Percentiles rank a stretch among this genome's conserved stretches.
These are phyloP conservation scores for Phenganax stokvisi DNA, from an alignment of 92 coral and sea anemone genomes.

Conservation along the genomic window DNA sequence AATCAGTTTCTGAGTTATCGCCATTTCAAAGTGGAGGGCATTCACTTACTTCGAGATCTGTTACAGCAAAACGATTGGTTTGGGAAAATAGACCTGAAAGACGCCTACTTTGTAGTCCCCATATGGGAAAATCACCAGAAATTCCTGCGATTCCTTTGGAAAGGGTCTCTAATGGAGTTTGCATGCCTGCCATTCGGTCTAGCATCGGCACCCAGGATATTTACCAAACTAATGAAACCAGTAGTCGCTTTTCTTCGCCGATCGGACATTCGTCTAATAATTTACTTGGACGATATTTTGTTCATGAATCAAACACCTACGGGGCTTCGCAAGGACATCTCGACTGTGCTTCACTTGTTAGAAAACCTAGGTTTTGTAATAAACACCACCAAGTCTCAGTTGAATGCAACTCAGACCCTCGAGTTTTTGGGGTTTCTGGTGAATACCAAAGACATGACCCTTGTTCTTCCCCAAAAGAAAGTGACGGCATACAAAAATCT, in stretches of 20 bases:
- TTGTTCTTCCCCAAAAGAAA: conserved; percentile 47
- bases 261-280: conserved; percentile 41
- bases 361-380: conserved; percentile 43
- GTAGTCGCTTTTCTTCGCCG: conserved; percentile 31
- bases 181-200: conserved; percentile 52
- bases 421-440: conserved; percentile 38
- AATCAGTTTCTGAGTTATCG: conserved; percentile 27
- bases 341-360: background rate
- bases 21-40: conserved; percentile 50
- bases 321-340: too few relatives aligned
- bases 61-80: conserved; percentile 12
- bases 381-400: conserved; percentile 30
- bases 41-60: conserved; percentile 11
- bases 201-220: conserved; percentile 22
- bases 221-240: conserved; percentile 44
- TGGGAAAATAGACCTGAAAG: conserved; percentile 19
- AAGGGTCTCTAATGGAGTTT: conserved; percentile 25
- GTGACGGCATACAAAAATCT: conserved; percentile 26
- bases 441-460: conserved; percentile 28
- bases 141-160: conserved; percentile 45
- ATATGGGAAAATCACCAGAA: conserved; percentile 32
- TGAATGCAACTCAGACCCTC: conserved; percentile 14
- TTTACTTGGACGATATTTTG: conserved; percentile 46
- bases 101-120: conserved; percentile 25
- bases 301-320: conserved; percentile 24